Evolutionary conservation across 2,888 invertebrate species (phyloP).

Genomic region (Scaptodrosophila latifasciaeformis): DNA sequence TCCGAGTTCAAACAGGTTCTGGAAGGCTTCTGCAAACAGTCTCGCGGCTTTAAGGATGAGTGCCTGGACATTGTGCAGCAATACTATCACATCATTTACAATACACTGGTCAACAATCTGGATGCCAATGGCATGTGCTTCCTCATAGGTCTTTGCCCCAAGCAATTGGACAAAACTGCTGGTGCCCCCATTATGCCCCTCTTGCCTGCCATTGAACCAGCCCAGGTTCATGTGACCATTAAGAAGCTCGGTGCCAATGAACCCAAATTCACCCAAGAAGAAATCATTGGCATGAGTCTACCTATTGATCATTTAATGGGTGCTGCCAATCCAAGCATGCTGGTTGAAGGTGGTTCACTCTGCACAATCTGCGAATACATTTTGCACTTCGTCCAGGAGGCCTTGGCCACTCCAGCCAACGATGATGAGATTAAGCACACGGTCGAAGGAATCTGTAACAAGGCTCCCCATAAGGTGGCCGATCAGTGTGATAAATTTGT

Average conservation of each 20-base stretch:
- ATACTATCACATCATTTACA: slow-evolving; percentile 85
- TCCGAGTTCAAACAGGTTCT: slow-evolving; percentile 86
- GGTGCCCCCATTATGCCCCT: slow-evolving; percentile 79
- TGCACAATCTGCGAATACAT: slow-evolving; percentile 90
- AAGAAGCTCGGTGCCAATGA: slow-evolving; percentile 68
- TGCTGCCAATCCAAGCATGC: slow-evolving; percentile 65
- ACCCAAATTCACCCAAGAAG: slow-evolving; percentile 67
- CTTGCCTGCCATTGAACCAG: slow-evolving; percentile 76
- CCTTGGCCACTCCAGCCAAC: slow-evolving; percentile 80
- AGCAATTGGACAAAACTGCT: slow-evolving; percentile 38
- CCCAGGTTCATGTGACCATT: slow-evolving; percentile 72
- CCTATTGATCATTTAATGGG: slow-evolving; percentile 77
- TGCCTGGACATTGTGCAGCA: slow-evolving; percentile 86
- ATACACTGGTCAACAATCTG: slow-evolving; percentile 81
- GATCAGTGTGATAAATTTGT: slow-evolving; percentile 85
- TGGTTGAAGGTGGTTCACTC: slow-evolving; percentile 75
- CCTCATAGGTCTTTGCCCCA: slow-evolving; percentile 77
- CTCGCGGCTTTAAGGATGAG: slow-evolving; percentile 82
- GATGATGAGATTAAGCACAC: slow-evolving; percentile 82
- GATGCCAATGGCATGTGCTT: slow-evolving; percentile 83
- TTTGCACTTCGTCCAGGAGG: slow-evolving; percentile 85
- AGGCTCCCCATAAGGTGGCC: slow-evolving; percentile 79
- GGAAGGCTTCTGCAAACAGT: slow-evolving; percentile 87
- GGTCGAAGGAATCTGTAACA: slow-evolving; percentile 82
- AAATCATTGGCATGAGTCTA: slow-evolving; percentile 74